Conservation (phyloP, 2,888 invertebrate species). For the Spodoptera picta region DNA sequence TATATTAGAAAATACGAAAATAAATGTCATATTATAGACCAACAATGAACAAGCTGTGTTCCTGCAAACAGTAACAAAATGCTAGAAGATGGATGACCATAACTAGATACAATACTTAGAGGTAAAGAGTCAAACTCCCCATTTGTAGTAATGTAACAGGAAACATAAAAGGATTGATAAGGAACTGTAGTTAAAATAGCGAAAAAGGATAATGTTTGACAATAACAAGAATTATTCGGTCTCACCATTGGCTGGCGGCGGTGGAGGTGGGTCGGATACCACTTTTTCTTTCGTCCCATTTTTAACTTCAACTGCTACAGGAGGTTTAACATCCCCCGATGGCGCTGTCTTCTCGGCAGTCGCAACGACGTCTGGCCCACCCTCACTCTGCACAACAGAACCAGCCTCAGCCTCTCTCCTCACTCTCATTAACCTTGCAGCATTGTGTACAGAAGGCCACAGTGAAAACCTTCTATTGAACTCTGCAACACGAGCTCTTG, state of each 20-base stretch:
- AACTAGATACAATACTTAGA: too few relatives aligned
- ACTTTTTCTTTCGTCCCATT: slow-evolving; percentile 9
- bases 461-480: slow-evolving; percentile 67
- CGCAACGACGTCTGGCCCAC: slow-evolving; percentile 44
- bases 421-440: slow-evolving; percentile 52
- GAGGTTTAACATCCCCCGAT: slow-evolving; percentile 3
- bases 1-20: too few relatives aligned
- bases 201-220: slow-evolving; percentile 11
- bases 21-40: too few relatives aligned
- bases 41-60: too few relatives aligned
- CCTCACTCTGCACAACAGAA: slow-evolving; percentile 53
- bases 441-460: slow-evolving; percentile 78
- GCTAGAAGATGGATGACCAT: too few relatives aligned
- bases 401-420: slow-evolving; percentile 57
- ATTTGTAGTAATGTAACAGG: too few relatives aligned
- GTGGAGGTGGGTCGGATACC: background rate
- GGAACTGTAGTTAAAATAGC: slow-evolving; percentile 7
- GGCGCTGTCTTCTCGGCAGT: slow-evolving; percentile 3
- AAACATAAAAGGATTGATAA: background rate
- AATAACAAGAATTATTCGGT: slow-evolving; percentile 10
- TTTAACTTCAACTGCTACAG: slow-evolving; percentile 10
- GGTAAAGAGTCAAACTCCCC: too few relatives aligned
- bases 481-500: slow-evolving; percentile 52
- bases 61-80: too few relatives aligned
- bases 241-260: slow-evolving; percentile 18